Conservation (phyloP, 2,797 vertebrate genomes). For the Onychomys leucogaster region DNA sequence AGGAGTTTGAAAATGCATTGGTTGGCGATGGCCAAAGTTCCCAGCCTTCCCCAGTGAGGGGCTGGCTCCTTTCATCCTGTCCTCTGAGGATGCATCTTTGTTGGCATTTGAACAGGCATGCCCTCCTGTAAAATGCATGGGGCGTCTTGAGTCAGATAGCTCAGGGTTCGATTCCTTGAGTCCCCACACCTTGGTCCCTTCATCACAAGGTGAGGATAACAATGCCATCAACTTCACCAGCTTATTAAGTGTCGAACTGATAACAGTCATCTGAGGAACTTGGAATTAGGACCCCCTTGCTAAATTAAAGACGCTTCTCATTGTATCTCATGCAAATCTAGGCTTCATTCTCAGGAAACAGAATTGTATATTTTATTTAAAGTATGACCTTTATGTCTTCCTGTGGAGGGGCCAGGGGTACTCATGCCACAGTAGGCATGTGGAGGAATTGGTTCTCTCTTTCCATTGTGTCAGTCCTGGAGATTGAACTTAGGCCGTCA, state of each 20-base stretch:
- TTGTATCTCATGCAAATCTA: neutral
- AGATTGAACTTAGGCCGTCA: neutral
- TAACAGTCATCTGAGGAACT: fast-evolving
- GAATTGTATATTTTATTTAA: neutral
- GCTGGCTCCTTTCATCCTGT: neutral
- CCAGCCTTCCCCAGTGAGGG: neutral
- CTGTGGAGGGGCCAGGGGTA: neutral
- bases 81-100: fast-evolving
- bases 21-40: neutral
- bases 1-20: slow-evolving; percentile 9
- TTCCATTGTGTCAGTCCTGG: neutral
- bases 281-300: neutral
- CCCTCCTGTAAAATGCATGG: neutral
- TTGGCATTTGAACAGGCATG: neutral
- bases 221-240: neutral
- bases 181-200: too few relatives aligned
- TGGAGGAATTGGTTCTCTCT: neutral
- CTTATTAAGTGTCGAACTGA: neutral
- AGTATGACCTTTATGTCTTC: neutral
- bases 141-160: neutral
- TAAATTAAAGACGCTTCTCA: neutral
- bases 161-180: fast-evolving
- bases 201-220: neutral
- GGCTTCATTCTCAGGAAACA: neutral
- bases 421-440: neutral